Evolutionary conservation across 2,797 vertebrate species (phyloP), one percentile per base, ranked within the genome.

Genomic region (Menidia menidia): DNA sequence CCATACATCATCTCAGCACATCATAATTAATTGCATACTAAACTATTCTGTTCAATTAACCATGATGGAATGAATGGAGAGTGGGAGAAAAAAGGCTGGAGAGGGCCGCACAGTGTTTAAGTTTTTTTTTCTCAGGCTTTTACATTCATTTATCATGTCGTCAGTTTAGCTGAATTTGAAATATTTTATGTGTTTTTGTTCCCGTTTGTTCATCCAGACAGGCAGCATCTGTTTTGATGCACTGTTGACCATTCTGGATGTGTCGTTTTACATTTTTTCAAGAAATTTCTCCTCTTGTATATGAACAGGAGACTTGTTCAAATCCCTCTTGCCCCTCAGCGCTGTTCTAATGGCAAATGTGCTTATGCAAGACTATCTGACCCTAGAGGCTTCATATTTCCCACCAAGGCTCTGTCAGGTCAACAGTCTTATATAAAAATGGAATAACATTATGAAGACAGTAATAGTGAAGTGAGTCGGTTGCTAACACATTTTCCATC

Each of bases 1-100:
- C 90, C 90, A 94, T 94, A 93, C 87, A 93, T 94, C 92, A 93
- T 92, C 86, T 88, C 91, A 88, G 87, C 92, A 94, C 89, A 93
- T 93, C 91, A 93, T 93, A 93, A 94, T 94, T 94, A 95, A 94
- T 94, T 93, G 91, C 90, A 88, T 85, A 88, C 92, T 92, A 92
- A 94, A 93, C 90, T 92, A 93, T 92, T 93, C 91, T 90, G 90
- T 94, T 94, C 92, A 94, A 93, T 92, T 93, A 93, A 92, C 89
- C 90, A 91, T 87, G 85, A 81, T 88, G 89, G 88, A 88, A 85
- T 85, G 87, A 83, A 88, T 67, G 73, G 63, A 66, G 72, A 67
- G 67, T 4, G 63, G 60, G 44, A 32, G 73, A 54, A 44, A 57
- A 60, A 16, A 47, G 32, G 76, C 53, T 57, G 62, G 16, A 2